Conservation (phyloP, 1,140 invertebrate genomes). For the Diabrotica undecimpunctata region DNA sequence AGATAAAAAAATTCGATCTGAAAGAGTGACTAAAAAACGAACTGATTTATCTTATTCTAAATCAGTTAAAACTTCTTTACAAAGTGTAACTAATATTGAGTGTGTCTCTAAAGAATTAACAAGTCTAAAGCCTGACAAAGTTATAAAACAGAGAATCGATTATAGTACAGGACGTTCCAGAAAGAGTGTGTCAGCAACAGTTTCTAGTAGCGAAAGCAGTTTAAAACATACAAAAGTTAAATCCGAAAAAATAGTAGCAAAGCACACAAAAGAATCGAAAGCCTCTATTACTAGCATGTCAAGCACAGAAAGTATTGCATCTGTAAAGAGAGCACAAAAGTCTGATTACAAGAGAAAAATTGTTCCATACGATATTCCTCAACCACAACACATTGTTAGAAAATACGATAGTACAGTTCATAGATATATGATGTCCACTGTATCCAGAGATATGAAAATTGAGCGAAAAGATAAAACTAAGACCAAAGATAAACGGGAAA, state of each 20-base stretch:
- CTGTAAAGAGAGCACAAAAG: constrained; percentile 21
- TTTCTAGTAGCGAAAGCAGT: too few relatives aligned
- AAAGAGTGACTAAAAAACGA: too few relatives aligned
- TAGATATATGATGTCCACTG: constrained; percentile 51
- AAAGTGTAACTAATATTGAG: too few relatives aligned
- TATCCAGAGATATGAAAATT: constrained; percentile 51
- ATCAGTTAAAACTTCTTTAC: too few relatives aligned
- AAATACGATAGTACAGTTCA: constrained; percentile 36
- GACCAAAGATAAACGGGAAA: constrained; percentile 37
- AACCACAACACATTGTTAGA: constrained; percentile 18
- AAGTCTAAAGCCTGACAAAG: neutral
- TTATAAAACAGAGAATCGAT: neutral
- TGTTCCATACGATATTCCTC: constrained; percentile 5
- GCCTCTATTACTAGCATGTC: neutral
- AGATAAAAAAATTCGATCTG: neutral
- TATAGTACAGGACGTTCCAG: too few relatives aligned
- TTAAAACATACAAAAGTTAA: too few relatives aligned
- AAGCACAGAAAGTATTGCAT: neutral
- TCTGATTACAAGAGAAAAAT: constrained; percentile 27
- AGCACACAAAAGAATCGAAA: neutral
- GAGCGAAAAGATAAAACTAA: constrained; percentile 37
- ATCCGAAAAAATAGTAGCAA: too few relatives aligned
- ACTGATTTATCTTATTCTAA: too few relatives aligned
- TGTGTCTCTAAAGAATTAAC: neutral
- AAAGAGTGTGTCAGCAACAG: too few relatives aligned